Evolutionary conservation across 2,113 vertebrate species (phyloP), one percentile per base, ranked within the genome.

Genomic region (Burhinus bistriatus): DNA sequence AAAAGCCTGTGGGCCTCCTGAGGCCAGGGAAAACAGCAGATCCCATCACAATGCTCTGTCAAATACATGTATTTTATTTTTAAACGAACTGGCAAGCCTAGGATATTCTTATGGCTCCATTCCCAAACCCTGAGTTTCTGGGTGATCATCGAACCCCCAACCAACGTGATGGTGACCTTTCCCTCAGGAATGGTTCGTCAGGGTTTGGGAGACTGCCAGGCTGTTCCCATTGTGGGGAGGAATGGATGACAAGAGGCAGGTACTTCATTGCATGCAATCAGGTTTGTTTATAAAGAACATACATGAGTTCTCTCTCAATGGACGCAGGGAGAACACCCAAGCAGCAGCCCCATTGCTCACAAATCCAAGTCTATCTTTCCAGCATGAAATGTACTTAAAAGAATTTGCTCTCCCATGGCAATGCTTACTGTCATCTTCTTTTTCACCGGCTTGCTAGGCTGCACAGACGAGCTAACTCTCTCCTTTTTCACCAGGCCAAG

Each of bases 301-400:
- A 15, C 29, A 68, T 0, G 0, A 70, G 23, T 36, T 73, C 20
- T 36, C 20, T 47, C 27, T 45, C 42, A 15, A 0, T 21, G 55
- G 13, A 52, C 2, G 2, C 15, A 15, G 23, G 23, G n/a, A 57
- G 68, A 92, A 34, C 6, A 77, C 5, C 6, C 20, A 38, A 59
- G 65, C 42, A 91, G 69, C 38, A 86, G 75, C 40, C 49, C 45
- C 23, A 7, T 0, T 86, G 58, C 47, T 79, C 36, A 64, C 51
- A 89, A 86, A 75, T 42, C 38, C 55, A 58, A 30, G 22, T 19
- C 34, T 11, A 9, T 12, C 5, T 12, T 80, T 69, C 25, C 68
- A 77, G 44, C 18, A 55, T 3, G 22, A 77, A 62, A 30, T 6
- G 12, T 26, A 15, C 17, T 72, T n/a, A 18, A 77, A 90, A 70